These are phyloP conservation scores for Acanthosepion lycidas DNA, from an alignment of 2,888 invertebrate species.

Conservation along the genomic window DNA sequence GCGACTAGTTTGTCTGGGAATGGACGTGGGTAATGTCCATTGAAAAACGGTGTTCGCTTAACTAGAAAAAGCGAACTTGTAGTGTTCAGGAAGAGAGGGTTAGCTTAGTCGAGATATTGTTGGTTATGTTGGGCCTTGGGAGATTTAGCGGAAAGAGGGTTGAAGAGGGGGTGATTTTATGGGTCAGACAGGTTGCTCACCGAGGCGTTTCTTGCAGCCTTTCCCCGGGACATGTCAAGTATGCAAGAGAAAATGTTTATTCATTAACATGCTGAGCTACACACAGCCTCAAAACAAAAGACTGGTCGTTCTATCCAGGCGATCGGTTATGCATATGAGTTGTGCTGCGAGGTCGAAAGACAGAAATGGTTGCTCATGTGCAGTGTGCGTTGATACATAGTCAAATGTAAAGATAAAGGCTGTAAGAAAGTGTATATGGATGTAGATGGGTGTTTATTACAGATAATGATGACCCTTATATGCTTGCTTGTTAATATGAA, in stretches of 20 bases:
- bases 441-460: too few relatives aligned
- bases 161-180: not conserved
- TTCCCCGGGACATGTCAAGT: not conserved
- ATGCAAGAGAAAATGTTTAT: not conserved
- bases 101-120: not conserved
- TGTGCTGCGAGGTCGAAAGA: too few relatives aligned
- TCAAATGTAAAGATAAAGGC: too few relatives aligned
- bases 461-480: too few relatives aligned
- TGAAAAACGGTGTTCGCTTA: not conserved
- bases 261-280: not conserved
- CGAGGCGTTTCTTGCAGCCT: not conserved
- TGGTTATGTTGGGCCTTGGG: not conserved
- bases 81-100: not conserved
- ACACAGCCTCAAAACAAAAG: not conserved
- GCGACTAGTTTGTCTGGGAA: not conserved
- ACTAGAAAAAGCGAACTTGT: not conserved
- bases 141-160: not conserved
- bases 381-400: too few relatives aligned
- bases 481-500: too few relatives aligned
- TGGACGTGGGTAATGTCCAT: not conserved
- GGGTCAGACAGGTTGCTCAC: not conserved
- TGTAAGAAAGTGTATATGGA: too few relatives aligned
- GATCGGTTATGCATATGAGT: too few relatives aligned
- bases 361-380: too few relatives aligned
- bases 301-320: not conserved